phyloP scores from a whole-genome alignment of 2,888 invertebrate genomes.

The Branchipolynoe longqiensis region DNA sequence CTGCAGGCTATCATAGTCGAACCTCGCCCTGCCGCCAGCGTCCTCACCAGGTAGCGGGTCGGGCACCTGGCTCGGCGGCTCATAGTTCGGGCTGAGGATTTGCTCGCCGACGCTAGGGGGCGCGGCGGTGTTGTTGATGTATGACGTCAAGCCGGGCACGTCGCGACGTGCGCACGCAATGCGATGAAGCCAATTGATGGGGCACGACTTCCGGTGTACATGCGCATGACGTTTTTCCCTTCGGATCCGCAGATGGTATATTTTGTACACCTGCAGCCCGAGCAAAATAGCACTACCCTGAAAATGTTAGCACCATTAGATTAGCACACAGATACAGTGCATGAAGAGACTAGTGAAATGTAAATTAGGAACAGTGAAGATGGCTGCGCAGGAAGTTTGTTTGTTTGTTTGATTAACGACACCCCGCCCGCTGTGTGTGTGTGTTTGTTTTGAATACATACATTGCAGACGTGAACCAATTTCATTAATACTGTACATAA shows the following conservation, averaged over 20 bases:
- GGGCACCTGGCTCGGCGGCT: neutral
- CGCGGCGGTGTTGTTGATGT: neutral
- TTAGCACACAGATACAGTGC: no score
- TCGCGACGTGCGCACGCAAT: neutral
- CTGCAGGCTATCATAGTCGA: conserved; percentile 25
- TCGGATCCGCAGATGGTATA: neutral
- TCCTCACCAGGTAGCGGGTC: neutral
- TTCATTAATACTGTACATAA: no score
- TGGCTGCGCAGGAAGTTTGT: no score
- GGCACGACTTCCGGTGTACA: neutral
- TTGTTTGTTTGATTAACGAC: no score
- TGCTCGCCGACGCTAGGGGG: neutral
- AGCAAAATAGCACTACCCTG: conserved; percentile 36
- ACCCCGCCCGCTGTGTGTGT: no score
- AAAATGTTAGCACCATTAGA: neutral
- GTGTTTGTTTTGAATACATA: no score
- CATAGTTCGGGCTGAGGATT: neutral
- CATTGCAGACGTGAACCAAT: no score
- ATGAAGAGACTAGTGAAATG: no score
- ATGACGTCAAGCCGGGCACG: neutral
- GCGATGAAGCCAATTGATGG: neutral
- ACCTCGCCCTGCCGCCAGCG: neutral
- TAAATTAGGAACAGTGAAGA: no score
- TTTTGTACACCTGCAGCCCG: conserved; percentile 12
- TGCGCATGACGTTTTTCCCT: neutral